Evolutionary conservation across 2,113 vertebrate species (phyloP).

Genomic region (Smithornis capensis): DNA sequence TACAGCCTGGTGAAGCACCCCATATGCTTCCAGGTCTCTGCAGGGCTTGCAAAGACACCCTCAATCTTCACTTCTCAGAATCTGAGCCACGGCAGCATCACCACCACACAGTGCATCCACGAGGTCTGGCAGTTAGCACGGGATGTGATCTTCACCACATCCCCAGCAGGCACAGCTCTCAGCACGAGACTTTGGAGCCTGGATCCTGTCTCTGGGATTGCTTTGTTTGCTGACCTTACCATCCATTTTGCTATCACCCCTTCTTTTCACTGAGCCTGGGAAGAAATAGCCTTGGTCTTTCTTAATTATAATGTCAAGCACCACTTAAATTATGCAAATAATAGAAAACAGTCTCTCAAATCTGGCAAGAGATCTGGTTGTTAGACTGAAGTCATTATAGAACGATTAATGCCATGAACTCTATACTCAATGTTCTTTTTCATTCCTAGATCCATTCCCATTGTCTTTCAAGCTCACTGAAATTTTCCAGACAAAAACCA

Average conservation of each 20-base stretch:
- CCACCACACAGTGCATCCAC: not conserved
- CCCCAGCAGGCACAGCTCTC: not conserved
- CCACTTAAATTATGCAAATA: not conserved
- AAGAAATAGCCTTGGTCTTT: not conserved
- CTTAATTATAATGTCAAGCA: not conserved
- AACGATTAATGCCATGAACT: not conserved
- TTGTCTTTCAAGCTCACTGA: not conserved
- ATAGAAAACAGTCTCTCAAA: not conserved
- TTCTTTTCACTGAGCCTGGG: not conserved
- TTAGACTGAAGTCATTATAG: not conserved
- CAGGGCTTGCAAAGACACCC: not conserved
- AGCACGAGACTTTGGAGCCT: not conserved
- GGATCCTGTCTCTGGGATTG: not conserved
- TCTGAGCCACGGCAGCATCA: not conserved
- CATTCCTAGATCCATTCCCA: not conserved
- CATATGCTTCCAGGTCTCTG: not conserved
- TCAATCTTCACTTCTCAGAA: not conserved
- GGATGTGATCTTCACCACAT: not conserved
- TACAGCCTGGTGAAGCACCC: not conserved
- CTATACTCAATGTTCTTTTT: not conserved
- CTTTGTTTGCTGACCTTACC: not conserved
- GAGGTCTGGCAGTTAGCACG: not conserved
- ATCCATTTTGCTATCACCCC: not conserved
- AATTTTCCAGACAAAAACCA: not conserved
- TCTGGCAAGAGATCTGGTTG: not conserved